A percentile compares a stretch with the other conserved stretches of the same genome.
Conservation (phyloP, 2,113 vertebrate genomes). For the Carlito syrichta region DNA sequence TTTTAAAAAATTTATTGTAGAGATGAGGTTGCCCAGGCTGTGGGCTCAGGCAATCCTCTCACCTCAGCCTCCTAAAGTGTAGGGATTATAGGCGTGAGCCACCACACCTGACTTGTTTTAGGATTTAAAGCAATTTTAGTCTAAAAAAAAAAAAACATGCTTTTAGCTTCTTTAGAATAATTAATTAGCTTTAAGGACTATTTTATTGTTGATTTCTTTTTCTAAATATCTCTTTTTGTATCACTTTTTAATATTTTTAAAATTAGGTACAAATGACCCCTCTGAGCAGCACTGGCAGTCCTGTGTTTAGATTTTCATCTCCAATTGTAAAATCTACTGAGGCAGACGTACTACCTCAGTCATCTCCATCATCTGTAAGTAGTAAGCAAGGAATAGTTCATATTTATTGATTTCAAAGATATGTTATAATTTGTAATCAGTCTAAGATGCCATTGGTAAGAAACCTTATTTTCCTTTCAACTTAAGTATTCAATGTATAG, state of each 20-base stretch:
- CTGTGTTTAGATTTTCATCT: conserved; percentile 94
- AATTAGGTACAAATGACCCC: conserved; percentile 79
- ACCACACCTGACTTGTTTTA: too few species aligned
- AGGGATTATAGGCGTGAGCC: too few species aligned
- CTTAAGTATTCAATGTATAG: background rate
- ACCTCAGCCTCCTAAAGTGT: too few species aligned
- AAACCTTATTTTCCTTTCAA: conserved; percentile 33
- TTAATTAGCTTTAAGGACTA: background rate
- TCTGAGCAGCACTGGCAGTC: conserved; percentile 79
- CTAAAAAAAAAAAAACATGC: background rate
- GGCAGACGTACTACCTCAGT: conserved; percentile 88
- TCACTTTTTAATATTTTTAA: conserved; percentile 70
- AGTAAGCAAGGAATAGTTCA: background rate
- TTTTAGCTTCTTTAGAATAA: conserved; percentile 30
- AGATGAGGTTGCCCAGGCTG: too few species aligned
- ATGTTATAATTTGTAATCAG: background rate
- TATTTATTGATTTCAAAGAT: background rate
- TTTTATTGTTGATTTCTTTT: conserved; percentile 10
- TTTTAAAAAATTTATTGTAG: too few species aligned
- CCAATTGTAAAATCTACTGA: conserved; percentile 96
- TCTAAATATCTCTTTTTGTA: conserved; percentile 6
- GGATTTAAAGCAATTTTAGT: conserved; percentile 37
- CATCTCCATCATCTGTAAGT: conserved; percentile 92
- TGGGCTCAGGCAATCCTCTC: too few species aligned
- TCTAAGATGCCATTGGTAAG: background rate